These are phyloP conservation scores for Heliothis virescens DNA, from an alignment of 1,140 invertebrate genomes.

Conservation along the genomic window DNA sequence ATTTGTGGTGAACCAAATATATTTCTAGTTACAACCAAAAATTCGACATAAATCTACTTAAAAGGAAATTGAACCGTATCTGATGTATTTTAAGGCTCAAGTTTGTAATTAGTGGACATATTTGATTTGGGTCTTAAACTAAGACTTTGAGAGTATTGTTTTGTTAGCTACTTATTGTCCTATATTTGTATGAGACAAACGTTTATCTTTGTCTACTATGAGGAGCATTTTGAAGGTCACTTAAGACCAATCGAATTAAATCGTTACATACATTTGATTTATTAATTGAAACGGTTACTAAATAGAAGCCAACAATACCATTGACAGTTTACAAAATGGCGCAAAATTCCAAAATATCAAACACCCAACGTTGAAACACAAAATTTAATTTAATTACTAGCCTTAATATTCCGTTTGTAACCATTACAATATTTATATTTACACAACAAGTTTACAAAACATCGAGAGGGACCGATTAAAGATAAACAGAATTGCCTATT, in stretches of 20 bases:
- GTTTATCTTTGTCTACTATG: background rate
- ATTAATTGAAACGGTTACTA: no score
- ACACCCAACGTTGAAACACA: background rate
- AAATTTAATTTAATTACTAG: background rate
- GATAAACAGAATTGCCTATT: constrained; percentile 72
- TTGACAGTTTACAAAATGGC: no score
- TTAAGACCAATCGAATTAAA: no score
- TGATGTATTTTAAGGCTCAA: constrained; percentile 15
- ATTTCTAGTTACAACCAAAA: no score
- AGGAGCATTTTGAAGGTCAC: background rate
- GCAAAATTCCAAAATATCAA: background rate
- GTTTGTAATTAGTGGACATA: background rate
- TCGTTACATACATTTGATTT: no score
- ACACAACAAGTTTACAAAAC: constrained; percentile 30
- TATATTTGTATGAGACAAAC: background rate
- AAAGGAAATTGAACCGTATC: constrained; percentile 1
- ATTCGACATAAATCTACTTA: no score
- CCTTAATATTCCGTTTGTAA: background rate
- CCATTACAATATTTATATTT: constrained; percentile 39
- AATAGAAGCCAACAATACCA: no score
- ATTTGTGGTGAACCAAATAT: no score
- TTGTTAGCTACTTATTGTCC: background rate
- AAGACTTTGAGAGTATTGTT: background rate
- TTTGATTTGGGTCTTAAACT: constrained; percentile 20
- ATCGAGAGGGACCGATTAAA: constrained; percentile 61